A percentile compares a stretch with the other conserved stretches of the same genome.
phyloP scores from a whole-genome alignment of 1,140 invertebrate genomes.

The Marisa cornuarietis region DNA sequence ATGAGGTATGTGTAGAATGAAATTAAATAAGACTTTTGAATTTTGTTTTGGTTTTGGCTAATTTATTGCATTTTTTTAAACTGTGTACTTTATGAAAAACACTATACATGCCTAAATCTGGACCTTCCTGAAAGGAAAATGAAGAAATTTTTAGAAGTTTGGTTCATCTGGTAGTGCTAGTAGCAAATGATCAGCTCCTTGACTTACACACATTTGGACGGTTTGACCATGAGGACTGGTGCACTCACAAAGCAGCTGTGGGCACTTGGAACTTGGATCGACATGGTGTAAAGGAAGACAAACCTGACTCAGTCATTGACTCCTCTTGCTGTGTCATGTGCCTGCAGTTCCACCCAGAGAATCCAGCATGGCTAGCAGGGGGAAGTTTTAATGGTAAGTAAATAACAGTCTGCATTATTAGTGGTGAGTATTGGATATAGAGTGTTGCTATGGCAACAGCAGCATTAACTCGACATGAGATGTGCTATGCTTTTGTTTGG shows the following conservation, averaged over 20 bases:
- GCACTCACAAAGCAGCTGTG: slow-evolving; percentile 61
- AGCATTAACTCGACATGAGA: background rate
- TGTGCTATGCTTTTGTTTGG: no score
- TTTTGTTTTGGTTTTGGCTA: no score
- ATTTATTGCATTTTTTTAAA: no score
- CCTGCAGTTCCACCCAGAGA: slow-evolving; percentile 63
- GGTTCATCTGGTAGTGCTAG: no score
- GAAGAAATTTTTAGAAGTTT: no score
- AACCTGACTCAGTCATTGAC: slow-evolving; percentile 63
- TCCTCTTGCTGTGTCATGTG: slow-evolving; percentile 62
- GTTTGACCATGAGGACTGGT: slow-evolving; percentile 66
- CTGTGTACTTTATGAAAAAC: no score
- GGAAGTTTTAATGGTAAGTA: slow-evolving; percentile 65
- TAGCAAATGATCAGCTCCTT: slow-evolving; percentile 23
- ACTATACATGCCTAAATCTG: no score
- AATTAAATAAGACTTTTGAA: no score
- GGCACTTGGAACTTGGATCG: slow-evolving; percentile 65
- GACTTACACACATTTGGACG: slow-evolving; percentile 57
- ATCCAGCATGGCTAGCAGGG: slow-evolving; percentile 62
- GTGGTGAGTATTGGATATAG: background rate
- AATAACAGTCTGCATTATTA: background rate
- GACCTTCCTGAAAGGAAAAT: no score
- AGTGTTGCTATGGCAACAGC: background rate
- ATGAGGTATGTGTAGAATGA: no score
- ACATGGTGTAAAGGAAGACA: slow-evolving; percentile 57